Percentiles rank a stretch among this genome's conserved stretches.
Evolutionary conservation across 2,888 invertebrate genomes (phyloP).

Genomic region (Mesorhabditis sp.): DNA sequence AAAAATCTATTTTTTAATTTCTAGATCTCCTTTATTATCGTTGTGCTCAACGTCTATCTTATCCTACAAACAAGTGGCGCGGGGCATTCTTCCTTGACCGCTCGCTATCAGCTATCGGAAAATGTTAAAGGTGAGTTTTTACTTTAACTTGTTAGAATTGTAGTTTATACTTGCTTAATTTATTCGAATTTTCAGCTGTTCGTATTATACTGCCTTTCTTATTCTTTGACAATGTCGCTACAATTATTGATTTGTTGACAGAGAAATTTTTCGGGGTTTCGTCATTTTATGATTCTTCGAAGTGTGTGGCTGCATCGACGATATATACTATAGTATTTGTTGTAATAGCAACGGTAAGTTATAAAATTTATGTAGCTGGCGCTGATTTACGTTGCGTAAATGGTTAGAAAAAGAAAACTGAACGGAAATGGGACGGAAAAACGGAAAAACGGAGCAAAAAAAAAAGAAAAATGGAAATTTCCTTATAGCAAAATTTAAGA

Average conservation of each 20-base stretch:
- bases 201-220: not conserved
- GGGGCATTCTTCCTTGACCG: not conserved
- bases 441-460: too few species aligned
- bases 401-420: too few species aligned
- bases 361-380: too few species aligned
- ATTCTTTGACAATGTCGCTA: not conserved
- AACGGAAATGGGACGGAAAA: too few species aligned
- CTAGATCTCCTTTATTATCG: not conserved
- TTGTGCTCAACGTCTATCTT: not conserved
- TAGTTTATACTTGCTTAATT: too few species aligned
- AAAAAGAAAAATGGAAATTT: too few species aligned
- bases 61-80: not conserved
- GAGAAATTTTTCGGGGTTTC: not conserved
- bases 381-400: too few species aligned
- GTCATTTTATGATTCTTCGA: constrained; percentile 5
- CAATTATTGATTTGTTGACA: not conserved
- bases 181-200: not conserved
- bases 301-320: not conserved
- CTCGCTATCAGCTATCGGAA: not conserved
- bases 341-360: not conserved
- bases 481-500: too few species aligned
- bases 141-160: too few species aligned
- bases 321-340: not conserved
- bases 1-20: not conserved
- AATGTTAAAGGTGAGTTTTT: not conserved